Percentiles rank a stretch among this genome's conserved stretches.
Evolutionary conservation across 2,888 invertebrate species (phyloP).

Genomic region (Drosophila monieri): DNA sequence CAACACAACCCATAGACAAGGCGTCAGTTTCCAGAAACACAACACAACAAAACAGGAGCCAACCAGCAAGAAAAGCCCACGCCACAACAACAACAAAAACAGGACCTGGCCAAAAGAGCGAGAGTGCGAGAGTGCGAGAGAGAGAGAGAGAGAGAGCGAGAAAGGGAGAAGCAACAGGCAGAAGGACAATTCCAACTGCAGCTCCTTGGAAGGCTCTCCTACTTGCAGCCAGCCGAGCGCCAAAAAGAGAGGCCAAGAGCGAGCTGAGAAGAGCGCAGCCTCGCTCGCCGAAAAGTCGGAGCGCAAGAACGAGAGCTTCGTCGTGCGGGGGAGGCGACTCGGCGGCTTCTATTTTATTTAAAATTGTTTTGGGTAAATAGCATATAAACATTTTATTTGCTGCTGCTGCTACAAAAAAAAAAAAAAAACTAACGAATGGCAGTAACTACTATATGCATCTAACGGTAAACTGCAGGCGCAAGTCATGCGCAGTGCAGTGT

Average conservation of each 20-base stretch:
- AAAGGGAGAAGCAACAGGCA: slow-evolving; percentile 42
- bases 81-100: slow-evolving; percentile 59
- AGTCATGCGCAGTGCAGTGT: slow-evolving; percentile 60
- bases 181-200: slow-evolving; percentile 77
- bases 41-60: slow-evolving; percentile 78
- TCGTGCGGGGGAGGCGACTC: slow-evolving; percentile 1
- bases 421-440: slow-evolving; percentile 52
- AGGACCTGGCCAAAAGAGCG: slow-evolving; percentile 29
- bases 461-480: slow-evolving; percentile 61
- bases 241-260: slow-evolving; percentile 9
- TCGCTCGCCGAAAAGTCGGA: slow-evolving; percentile 9
- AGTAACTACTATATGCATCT: slow-evolving; percentile 45
- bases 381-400: slow-evolving; percentile 79
- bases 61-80: slow-evolving; percentile 70
- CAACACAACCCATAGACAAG: slow-evolving; percentile 61
- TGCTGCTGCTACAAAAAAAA: slow-evolving; percentile 67
- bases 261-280: slow-evolving; percentile 15
- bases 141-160: slow-evolving; percentile 22
- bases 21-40: slow-evolving; percentile 76
- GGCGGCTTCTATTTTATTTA: slow-evolving; percentile 73
- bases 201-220: slow-evolving; percentile 62
- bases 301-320: slow-evolving; percentile 14
- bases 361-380: slow-evolving; percentile 79
- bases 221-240: slow-evolving; percentile 46
- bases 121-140: slow-evolving; percentile 2